These are phyloP conservation scores for Orthonychiurus folsomi DNA, from an alignment of 2,888 invertebrate species.

Conservation along the genomic window DNA sequence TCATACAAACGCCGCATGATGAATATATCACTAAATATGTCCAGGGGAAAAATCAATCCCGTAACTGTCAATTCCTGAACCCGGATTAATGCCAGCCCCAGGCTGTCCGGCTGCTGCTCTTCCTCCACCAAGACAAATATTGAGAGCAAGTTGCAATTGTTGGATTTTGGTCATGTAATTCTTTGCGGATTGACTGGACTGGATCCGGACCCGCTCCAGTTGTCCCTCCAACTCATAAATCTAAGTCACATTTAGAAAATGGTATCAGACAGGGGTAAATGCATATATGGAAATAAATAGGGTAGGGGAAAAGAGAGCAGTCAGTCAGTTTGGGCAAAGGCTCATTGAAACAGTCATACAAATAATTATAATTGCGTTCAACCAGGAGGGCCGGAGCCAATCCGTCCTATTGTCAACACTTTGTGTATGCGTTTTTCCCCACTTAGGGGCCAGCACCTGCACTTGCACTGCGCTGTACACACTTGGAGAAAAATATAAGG, in stretches of 20 bases:
- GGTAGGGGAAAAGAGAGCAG: not conserved
- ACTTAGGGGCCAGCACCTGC: no score
- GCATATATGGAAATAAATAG: not conserved
- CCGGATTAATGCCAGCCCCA: no score
- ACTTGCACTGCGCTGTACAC: no score
- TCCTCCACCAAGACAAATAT: conserved; percentile 13
- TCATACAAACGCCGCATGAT: no score
- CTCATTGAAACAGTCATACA: not conserved
- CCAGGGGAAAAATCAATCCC: no score
- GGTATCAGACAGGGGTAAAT: not conserved
- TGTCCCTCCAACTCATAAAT: conserved; percentile 21
- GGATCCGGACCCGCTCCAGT: conserved; percentile 23
- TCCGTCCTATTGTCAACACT: no score
- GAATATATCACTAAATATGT: no score
- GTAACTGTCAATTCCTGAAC: no score
- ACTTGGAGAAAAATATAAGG: no score
- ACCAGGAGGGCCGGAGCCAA: no score
- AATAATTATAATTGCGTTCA: not conserved
- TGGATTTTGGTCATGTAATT: conserved; percentile 25
- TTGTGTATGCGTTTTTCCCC: no score
- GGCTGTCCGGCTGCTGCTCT: no score
- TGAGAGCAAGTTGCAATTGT: conserved; percentile 34
- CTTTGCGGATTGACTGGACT: conserved; percentile 26
- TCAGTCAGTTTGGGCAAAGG: not conserved
- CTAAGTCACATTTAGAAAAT: conserved; percentile 6